Evolutionary conservation across 1,140 invertebrate genomes (phyloP), one percentile per base, ranked within the genome.

Genomic region (Dendrolimus punctatus): DNA sequence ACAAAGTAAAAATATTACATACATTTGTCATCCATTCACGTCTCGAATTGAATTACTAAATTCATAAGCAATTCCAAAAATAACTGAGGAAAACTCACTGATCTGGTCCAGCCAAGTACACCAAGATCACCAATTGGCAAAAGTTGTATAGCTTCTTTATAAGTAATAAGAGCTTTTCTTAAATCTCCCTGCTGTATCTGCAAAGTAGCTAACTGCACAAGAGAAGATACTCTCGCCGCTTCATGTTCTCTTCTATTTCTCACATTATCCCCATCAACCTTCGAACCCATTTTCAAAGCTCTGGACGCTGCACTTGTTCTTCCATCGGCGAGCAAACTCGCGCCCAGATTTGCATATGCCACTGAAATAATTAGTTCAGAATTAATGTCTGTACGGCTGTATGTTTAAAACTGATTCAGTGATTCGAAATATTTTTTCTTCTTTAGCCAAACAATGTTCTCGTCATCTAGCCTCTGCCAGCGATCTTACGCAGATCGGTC

Each of bases 331-430:
- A 95, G 93, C 58, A 97, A 89, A 36, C 96, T 93, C 58, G 96
- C 93, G 2, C 96, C 98, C 67, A 98, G 90, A 76, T 98, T 99
- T 55, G 99, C 91, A 87, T 99, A 96, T 43, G 97, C 98, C 90
- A 98, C 96, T 98, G 64, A 49, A 71, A 73, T 39, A 42, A 44
- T 50, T 49, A 42, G 5, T 37, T 6, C 37, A 55, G 6, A 8
- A 36, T 49, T 57, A 51, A 8, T 42, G 10, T n/a, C 7, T 10
- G 23, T 23, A 23, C 3, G 23, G 23, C 23, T 23, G 23, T 3
- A 23, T 23, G 23, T 23, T 23, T 23, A 23, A 23, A 23, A 23
- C 23, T 23, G 23, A 23, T 23, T 3, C 23, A 23, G 23, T 23
- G 23, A 23, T 23, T 23, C 23, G 1, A 23, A 23, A 1, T 23